phyloP scores from a whole-genome alignment of 2,888 invertebrate genomes.

The Torymus aiolomorphi region DNA sequence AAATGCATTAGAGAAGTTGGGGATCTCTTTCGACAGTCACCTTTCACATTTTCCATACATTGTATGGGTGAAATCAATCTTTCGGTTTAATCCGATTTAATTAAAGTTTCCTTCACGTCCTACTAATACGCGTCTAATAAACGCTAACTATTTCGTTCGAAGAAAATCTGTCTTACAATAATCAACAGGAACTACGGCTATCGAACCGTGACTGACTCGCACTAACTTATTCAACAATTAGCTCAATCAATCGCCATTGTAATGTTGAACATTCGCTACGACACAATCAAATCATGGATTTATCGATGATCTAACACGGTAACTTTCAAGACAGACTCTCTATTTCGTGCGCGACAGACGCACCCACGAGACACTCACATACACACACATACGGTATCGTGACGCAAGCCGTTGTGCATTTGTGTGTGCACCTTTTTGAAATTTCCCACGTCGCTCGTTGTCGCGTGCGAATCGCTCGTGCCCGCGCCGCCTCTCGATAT shows the following conservation, averaged over 20 bases:
- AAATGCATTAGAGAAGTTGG: conserved; percentile 16
- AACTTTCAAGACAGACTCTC: no score
- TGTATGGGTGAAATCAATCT: no score
- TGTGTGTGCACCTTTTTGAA: conserved; percentile 47
- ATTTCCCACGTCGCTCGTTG: conserved; percentile 47
- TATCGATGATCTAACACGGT: conserved; percentile 30
- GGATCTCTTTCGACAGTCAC: conserved; percentile 9
- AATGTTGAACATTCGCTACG: background rate
- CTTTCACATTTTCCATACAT: conserved; percentile 5
- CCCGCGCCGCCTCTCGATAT: background rate
- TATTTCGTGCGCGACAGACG: background rate
- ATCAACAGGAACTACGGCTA: no score
- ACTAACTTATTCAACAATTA: background rate
- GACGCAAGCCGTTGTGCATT: conserved; percentile 21
- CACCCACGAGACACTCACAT: background rate
- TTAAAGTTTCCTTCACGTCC: no score
- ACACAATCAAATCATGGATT: background rate
- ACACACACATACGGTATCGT: background rate
- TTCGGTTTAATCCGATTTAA: no score
- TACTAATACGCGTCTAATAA: no score
- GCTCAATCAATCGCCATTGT: background rate
- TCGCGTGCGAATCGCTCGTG: conserved; percentile 40
- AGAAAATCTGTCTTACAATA: no score
- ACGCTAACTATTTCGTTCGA: no score
- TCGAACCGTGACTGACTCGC: no score